Conservation (phyloP, 2,888 invertebrate genomes). For the Galeopsomyia nigrocyanea region DNA sequence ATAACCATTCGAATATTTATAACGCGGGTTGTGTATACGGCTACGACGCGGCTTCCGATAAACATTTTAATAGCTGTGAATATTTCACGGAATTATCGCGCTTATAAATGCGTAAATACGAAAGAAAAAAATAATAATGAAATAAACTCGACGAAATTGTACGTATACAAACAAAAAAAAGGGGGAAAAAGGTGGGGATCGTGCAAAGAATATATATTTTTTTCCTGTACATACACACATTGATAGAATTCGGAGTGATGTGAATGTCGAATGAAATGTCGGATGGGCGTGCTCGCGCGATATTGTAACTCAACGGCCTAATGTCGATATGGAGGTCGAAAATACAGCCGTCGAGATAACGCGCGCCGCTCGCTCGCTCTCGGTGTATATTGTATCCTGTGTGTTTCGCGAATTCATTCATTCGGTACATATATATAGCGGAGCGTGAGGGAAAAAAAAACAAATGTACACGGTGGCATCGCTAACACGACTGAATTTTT, state of each 20-base stretch:
- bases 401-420: slow-evolving; percentile 31
- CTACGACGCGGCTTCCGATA: slow-evolving; percentile 5
- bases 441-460: neutral
- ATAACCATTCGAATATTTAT: slow-evolving; percentile 22
- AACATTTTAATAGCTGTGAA: slow-evolving; percentile 30
- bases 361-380: no score
- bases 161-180: no score
- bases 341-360: slow-evolving; percentile 32
- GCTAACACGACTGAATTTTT: slow-evolving; percentile 34
- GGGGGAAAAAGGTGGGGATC: neutral
- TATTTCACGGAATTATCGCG: slow-evolving; percentile 15
- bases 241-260: neutral
- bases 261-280: slow-evolving; percentile 19
- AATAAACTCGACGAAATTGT: no score
- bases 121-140: no score
- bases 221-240: neutral
- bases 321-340: slow-evolving; percentile 38
- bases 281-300: neutral
- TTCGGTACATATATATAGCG: no score
- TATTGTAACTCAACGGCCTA: slow-evolving; percentile 28
- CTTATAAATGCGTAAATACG: neutral
- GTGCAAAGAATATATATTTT: neutral
- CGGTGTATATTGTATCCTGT: neutral
- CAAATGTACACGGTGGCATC: slow-evolving; percentile 23
- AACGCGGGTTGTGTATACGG: slow-evolving; percentile 6